Evolutionary conservation across 2,113 vertebrate species (phyloP).

Genomic region (Tragulus kanchil): DNA sequence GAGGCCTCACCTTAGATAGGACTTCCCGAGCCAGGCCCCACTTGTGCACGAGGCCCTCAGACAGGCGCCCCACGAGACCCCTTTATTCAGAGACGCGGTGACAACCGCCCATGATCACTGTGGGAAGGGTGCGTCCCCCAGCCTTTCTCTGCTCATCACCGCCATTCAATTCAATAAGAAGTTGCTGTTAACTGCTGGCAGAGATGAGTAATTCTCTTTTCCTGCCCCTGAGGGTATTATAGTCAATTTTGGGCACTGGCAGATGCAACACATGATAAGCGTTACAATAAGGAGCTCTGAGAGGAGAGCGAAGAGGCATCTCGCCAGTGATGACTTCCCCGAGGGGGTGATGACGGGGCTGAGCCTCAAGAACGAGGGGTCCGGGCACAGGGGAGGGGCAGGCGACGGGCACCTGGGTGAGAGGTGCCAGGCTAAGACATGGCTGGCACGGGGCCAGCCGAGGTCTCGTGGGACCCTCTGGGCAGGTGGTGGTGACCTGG

Average conservation of each 20-base stretch:
- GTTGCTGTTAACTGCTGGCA: background rate
- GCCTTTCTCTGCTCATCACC: background rate
- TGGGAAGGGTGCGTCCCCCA: background rate
- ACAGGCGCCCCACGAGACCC: background rate
- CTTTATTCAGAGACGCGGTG: accelerated
- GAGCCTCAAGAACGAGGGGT: background rate
- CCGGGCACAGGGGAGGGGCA: accelerated
- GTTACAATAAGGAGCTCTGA: background rate
- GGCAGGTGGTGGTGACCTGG: accelerated
- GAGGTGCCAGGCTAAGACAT: accelerated
- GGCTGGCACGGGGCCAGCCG: accelerated
- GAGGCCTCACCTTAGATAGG: background rate
- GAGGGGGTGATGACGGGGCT: background rate
- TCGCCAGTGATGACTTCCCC: background rate
- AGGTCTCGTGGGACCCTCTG: background rate
- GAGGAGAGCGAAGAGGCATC: background rate
- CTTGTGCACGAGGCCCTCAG: accelerated
- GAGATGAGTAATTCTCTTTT: background rate
- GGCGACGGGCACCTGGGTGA: too few species aligned
- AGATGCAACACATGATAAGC: background rate
- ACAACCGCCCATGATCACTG: background rate
- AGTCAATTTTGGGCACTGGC: background rate
- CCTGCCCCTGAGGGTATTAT: background rate
- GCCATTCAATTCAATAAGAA: background rate
- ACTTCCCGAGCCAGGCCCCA: background rate